Conservation (phyloP, 2,113 vertebrate species). For the Trematomus loennbergii region DNA sequence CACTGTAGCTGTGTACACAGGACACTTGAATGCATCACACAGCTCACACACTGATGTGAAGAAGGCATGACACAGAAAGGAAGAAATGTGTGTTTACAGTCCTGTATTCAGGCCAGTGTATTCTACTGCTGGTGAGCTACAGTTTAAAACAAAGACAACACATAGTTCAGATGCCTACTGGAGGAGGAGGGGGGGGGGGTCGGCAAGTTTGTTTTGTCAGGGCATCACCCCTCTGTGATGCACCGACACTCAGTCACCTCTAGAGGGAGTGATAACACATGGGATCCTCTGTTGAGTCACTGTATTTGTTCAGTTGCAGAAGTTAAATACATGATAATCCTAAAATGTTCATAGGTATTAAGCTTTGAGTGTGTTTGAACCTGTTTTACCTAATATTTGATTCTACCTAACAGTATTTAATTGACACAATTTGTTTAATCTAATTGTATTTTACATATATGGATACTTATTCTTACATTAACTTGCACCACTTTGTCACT, state of each 20-base stretch:
- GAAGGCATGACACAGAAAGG: background rate
- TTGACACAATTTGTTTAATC: too few relatives aligned
- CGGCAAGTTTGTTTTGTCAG: constrained; percentile 59
- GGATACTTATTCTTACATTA: too few relatives aligned
- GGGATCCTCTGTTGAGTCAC: background rate
- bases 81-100: constrained; percentile 44
- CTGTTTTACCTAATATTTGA: too few relatives aligned
- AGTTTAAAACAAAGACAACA: constrained; percentile 64
- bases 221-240: constrained; percentile 20
- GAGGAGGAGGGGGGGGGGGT: constrained; percentile 3
- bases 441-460: too few relatives aligned
- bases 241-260: constrained; percentile 45
- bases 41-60: background rate
- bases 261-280: constrained; percentile 61
- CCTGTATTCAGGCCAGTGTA: constrained; percentile 33
- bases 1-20: too few relatives aligned
- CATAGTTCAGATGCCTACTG: constrained; percentile 63
- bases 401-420: too few relatives aligned
- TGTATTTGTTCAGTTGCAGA: background rate
- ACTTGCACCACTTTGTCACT: too few relatives aligned
- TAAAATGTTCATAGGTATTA: too few relatives aligned
- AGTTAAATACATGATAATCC: background rate
- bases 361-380: too few relatives aligned
- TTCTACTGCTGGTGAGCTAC: constrained; percentile 51
- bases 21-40: background rate